A percentile compares a stretch with the other conserved stretches of the same genome.
These are phyloP conservation scores for Protobothrops mucrosquamatus DNA, from an alignment of 2,113 vertebrate genomes.

Conservation along the genomic window DNA sequence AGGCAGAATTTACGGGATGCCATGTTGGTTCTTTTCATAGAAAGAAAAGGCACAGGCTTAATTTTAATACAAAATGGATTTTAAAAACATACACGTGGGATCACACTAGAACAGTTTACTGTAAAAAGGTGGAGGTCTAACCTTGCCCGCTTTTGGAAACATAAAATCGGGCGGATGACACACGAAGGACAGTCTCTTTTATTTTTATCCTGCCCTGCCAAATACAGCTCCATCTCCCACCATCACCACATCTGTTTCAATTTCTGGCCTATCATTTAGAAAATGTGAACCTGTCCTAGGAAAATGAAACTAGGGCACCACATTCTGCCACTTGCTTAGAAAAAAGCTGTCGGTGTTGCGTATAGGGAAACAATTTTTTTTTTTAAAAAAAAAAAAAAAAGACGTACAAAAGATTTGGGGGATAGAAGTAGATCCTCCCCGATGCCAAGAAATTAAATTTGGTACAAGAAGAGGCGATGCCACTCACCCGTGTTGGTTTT, in stretches of 20 bases:
- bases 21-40: slow-evolving; percentile 71
- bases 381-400: slow-evolving; percentile 42
- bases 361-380: background rate
- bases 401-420: slow-evolving; percentile 21
- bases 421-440: slow-evolving; percentile 53
- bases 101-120: slow-evolving; percentile 79
- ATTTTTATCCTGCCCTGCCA: slow-evolving; percentile 19
- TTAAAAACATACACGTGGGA: slow-evolving; percentile 67
- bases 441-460: slow-evolving; percentile 54
- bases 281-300: slow-evolving; percentile 35
- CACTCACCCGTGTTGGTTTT: slow-evolving; percentile 33
- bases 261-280: slow-evolving; percentile 48
- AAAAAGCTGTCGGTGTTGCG: slow-evolving; percentile 45
- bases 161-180: slow-evolving; percentile 60
- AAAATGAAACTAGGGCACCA: slow-evolving; percentile 16
- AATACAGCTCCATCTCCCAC: background rate
- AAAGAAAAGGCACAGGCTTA: slow-evolving; percentile 78
- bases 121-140: slow-evolving; percentile 66
- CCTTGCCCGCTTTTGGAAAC: slow-evolving; percentile 52
- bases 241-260: slow-evolving; percentile 42
- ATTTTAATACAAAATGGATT: slow-evolving; percentile 84
- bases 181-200: slow-evolving; percentile 42
- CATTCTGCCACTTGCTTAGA: slow-evolving; percentile 38
- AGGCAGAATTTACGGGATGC: slow-evolving; percentile 56
- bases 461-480: slow-evolving; percentile 38